Percentiles rank a stretch among this genome's conserved stretches.
phyloP scores from a whole-genome alignment of 2,888 invertebrate genomes.

The Sicus ferrugineus region DNA sequence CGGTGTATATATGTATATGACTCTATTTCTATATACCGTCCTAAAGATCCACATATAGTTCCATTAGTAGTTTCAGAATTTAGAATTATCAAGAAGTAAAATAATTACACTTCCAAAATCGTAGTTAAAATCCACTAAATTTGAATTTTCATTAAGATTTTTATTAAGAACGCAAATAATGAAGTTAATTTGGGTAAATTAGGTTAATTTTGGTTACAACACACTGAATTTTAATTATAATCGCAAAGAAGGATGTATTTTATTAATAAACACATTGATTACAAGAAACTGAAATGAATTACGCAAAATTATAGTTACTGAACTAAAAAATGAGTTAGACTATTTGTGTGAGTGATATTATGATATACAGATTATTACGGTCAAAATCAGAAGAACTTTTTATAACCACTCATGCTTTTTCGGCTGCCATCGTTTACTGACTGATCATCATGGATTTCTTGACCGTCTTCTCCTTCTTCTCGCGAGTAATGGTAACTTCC shows the following conservation, averaged over 20 bases:
- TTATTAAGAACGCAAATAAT: background rate
- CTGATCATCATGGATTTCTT: constrained; percentile 61
- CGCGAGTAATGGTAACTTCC: constrained; percentile 59
- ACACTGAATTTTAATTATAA: background rate
- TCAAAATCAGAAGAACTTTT: too few species aligned
- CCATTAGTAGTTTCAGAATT: too few species aligned
- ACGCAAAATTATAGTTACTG: background rate
- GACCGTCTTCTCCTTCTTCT: constrained; percentile 60
- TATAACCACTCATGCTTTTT: too few species aligned
- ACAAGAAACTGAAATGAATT: background rate
- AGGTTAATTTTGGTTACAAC: too few species aligned
- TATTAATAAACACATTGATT: background rate
- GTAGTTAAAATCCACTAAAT: background rate
- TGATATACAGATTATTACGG: too few species aligned
- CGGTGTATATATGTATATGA: too few species aligned
- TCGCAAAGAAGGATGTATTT: background rate
- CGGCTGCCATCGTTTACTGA: constrained; percentile 47
- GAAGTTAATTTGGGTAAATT: too few species aligned
- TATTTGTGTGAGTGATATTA: background rate
- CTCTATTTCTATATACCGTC: too few species aligned
- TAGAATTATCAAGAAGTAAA: too few species aligned
- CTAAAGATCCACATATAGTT: too few species aligned
- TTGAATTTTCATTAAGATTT: background rate
- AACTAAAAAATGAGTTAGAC: background rate
- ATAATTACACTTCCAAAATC: too few species aligned